A percentile compares a stretch with the other conserved stretches of the same genome.
Evolutionary conservation across 2,797 vertebrate genomes (phyloP).

Genomic region (Anas acuta): DNA sequence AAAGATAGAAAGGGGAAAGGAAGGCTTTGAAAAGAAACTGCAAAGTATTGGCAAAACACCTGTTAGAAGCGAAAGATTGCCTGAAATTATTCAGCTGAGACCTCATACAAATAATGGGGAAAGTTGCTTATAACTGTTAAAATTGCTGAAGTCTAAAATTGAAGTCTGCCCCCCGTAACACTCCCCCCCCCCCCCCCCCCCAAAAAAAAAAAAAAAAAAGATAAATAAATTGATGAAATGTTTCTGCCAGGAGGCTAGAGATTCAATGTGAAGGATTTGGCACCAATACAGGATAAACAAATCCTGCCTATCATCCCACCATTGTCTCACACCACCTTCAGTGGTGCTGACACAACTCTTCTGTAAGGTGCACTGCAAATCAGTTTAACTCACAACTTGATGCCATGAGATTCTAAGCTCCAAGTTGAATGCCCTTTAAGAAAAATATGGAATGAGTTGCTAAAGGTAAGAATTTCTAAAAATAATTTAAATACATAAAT

Average conservation of each 20-base stretch:
- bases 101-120: not conserved
- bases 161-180: not conserved
- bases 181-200: no score
- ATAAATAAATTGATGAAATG: not conserved
- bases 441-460: not conserved
- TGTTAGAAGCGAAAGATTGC: not conserved
- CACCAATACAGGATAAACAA: not conserved
- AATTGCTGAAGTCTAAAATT: not conserved
- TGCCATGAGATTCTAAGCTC: not conserved
- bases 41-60: not conserved
- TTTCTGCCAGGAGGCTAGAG: not conserved
- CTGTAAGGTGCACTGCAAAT: not conserved
- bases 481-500: not conserved
- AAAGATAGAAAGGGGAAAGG: not conserved
- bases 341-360: not conserved
- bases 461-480: not conserved
- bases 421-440: not conserved
- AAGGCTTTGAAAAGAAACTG: not conserved
- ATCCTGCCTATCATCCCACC: not conserved
- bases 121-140: not conserved
- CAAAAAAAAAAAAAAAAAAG: not conserved
- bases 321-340: not conserved
- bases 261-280: not conserved
- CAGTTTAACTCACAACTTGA: not conserved
- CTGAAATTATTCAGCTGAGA: not conserved